phyloP scores from a whole-genome alignment of 2,888 invertebrate species.

The Piscicola geometra region DNA sequence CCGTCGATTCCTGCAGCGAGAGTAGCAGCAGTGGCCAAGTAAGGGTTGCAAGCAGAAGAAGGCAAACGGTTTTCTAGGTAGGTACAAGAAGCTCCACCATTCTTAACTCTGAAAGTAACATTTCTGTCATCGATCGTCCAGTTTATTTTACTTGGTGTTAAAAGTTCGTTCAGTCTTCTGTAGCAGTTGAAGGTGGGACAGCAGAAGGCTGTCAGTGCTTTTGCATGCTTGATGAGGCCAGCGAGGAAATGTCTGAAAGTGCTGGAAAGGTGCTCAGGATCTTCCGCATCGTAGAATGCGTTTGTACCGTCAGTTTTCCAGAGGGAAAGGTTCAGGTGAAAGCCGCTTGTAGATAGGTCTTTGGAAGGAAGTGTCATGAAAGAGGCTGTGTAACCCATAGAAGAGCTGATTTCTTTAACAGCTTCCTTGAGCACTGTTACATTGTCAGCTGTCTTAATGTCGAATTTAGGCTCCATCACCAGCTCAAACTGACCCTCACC shows the following conservation, averaged over 20 bases:
- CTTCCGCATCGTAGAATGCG: conserved; percentile 34
- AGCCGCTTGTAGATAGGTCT: conserved; percentile 33
- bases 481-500: conserved; percentile 40
- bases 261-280: conserved; percentile 31
- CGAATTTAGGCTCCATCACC: conserved; percentile 27
- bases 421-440: conserved; percentile 33
- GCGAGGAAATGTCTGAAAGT: conserved; percentile 38
- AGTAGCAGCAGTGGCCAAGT: conserved; percentile 37
- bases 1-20: conserved; percentile 42
- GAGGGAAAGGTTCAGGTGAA: conserved; percentile 42
- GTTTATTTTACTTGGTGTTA: conserved; percentile 23
- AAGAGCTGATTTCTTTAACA: conserved; percentile 38
- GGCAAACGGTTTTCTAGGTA: conserved; percentile 39
- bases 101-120: conserved; percentile 33
- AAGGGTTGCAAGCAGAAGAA: conserved; percentile 36
- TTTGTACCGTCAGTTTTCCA: conserved; percentile 31
- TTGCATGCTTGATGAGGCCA: conserved; percentile 36
- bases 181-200: conserved; percentile 39
- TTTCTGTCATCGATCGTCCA: conserved; percentile 36
- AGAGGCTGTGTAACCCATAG: conserved; percentile 33
- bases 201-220: conserved; percentile 36
- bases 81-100: neutral
- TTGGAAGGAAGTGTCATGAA: conserved; percentile 41
- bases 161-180: conserved; percentile 31
- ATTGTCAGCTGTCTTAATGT: conserved; percentile 32